Percentiles rank a stretch among this genome's conserved stretches.
These are phyloP conservation scores for Chrysodeixis includens DNA, from an alignment of 2,888 invertebrate genomes.

Conservation along the genomic window DNA sequence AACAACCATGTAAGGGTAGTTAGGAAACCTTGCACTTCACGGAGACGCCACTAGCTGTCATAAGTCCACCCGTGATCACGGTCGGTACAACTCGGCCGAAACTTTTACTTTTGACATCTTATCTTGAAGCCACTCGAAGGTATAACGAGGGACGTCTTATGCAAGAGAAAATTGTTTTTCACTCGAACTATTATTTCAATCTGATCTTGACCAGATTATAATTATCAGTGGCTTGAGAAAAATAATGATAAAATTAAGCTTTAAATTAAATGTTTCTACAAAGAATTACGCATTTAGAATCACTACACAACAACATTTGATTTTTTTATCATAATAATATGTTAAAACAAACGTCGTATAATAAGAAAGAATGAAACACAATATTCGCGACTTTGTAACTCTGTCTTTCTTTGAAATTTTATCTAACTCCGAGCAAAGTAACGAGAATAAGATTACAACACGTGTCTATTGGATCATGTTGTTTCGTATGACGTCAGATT, in stretches of 20 bases:
- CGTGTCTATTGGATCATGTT: constrained; percentile 27
- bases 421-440: constrained; percentile 12
- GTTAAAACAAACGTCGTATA: background rate
- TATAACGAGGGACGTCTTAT: background rate
- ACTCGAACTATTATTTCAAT: background rate
- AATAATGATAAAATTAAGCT: too few relatives aligned
- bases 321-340: too few relatives aligned
- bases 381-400: background rate
- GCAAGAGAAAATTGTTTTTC: background rate
- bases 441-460: constrained; percentile 16
- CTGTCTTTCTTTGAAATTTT: background rate
- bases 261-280: too few relatives aligned
- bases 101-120: too few relatives aligned
- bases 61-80: too few relatives aligned
- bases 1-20: too few relatives aligned
- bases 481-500: constrained; percentile 30
- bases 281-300: too few relatives aligned
- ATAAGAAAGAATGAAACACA: background rate
- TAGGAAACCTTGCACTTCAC: too few relatives aligned
- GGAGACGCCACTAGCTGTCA: too few relatives aligned
- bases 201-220: background rate
- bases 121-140: too few relatives aligned
- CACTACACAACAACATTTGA: too few relatives aligned
- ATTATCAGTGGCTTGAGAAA: background rate
- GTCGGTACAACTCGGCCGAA: too few relatives aligned